Evolutionary conservation across 2,888 invertebrate genomes (phyloP), one percentile per base, ranked within the genome.

Genomic region (Phasia obesa): DNA sequence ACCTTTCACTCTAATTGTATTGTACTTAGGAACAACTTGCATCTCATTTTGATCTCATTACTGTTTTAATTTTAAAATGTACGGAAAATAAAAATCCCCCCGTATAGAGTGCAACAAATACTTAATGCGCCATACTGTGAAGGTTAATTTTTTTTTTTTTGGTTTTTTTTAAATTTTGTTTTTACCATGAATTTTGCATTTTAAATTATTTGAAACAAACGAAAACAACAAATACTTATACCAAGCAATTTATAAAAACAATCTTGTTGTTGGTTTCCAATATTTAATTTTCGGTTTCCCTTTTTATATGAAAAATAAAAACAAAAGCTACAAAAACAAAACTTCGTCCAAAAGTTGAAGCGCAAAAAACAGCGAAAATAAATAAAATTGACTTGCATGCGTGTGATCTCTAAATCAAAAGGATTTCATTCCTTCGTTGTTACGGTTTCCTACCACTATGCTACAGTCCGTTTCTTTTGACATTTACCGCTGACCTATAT

Each of bases 381-480:
- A 67, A 79, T 62, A 31, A 59, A 80, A 67, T 76, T 71, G 62
- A 73, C 55, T 60, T 73, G 76, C 59, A 67, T 81, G 79, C 79
- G 79, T 80, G 79, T 80, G 73, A 80, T 80, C 79, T 74, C 71
- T 77, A 81, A 77, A 77, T 77, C 76, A 73, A 73, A 73, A 62
- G 67, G 59, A 81, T 76, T 81, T 81, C 27, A 59, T 53, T 79
- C 19, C 83, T 88, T 88, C 87, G 88, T 89, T 88, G 88, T 89
- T 88, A 88, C 88, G 88, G 87, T 89, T 88, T 83, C 65, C 64
- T 76, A 71, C 83, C 53, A 47, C 69, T 47, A 25, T 65, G n/a
- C n/a, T n/a, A 38, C 65, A 38, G 71, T 53, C 64, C 44, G 19
- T 71, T 84, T 75, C 70, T 81, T 84, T 81, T 84, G 75, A 81